Evolutionary conservation across 2,888 invertebrate species (phyloP).

Genomic region (Pedicia rivosa): DNA sequence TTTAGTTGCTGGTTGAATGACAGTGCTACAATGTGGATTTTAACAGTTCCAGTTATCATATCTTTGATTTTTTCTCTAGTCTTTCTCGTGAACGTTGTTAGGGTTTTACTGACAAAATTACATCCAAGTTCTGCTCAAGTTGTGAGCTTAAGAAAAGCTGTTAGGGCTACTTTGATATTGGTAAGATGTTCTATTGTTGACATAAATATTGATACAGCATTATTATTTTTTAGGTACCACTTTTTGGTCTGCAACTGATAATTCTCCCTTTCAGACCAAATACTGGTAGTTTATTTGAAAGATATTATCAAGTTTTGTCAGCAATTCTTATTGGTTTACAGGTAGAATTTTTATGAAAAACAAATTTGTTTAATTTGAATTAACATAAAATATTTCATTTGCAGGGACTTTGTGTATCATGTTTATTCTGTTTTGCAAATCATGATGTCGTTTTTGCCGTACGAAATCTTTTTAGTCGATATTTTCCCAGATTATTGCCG

Average conservation of each 20-base stretch:
- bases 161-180: too few species aligned
- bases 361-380: too few species aligned
- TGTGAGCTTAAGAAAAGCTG: too few species aligned
- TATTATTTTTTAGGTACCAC: too few species aligned
- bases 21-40: conserved; percentile 44
- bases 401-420: conserved; percentile 52
- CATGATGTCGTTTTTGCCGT: conserved; percentile 47
- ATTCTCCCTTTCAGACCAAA: conserved; percentile 51
- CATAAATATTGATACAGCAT: too few species aligned
- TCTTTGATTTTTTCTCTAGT: conserved; percentile 41
- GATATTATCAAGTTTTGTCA: conserved; percentile 45
- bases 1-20: conserved; percentile 52
- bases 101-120: too few species aligned
- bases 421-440: conserved; percentile 60
- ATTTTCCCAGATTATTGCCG: conserved; percentile 21
- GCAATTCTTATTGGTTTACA: conserved; percentile 55
- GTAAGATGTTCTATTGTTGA: too few species aligned
- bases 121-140: too few species aligned
- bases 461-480: conserved; percentile 31
- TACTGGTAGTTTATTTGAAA: conserved; percentile 36
- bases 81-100: too few species aligned
- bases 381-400: background rate
- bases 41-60: conserved; percentile 42
- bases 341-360: too few species aligned
- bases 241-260: conserved; percentile 58